Evolutionary conservation across 2,888 invertebrate species (phyloP).

Genomic region (Rugalucina vietnamica): DNA sequence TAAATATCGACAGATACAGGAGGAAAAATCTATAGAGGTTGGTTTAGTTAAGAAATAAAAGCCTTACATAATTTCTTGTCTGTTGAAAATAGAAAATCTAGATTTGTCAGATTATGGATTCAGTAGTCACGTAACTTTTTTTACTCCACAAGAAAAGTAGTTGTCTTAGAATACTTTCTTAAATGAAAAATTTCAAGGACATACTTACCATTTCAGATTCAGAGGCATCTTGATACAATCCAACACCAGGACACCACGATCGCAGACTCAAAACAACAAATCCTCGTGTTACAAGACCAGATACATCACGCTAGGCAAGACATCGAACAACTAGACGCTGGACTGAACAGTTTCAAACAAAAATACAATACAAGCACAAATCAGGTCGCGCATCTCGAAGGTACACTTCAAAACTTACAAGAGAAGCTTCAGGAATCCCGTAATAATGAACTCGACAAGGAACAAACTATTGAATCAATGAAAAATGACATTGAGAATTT

Average conservation of each 20-base stretch:
- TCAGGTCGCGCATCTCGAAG: conserved; percentile 76
- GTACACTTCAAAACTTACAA: conserved; percentile 74
- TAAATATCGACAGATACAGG: conserved; percentile 71
- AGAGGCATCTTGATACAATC: conserved; percentile 71
- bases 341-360: conserved; percentile 76
- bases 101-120: too few species aligned
- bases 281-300: conserved; percentile 78
- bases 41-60: too few species aligned
- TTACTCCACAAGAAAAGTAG: too few species aligned
- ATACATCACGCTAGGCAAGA: conserved; percentile 72
- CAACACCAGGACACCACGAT: conserved; percentile 75
- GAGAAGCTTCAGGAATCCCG: conserved; percentile 78
- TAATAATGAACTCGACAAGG: conserved; percentile 77
- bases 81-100: too few species aligned
- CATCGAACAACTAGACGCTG: conserved; percentile 69
- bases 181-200: too few species aligned
- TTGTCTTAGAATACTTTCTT: too few species aligned
- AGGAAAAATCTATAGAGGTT: conserved; percentile 75
- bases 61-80: too few species aligned
- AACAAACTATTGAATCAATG: conserved; percentile 73
- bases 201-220: conserved; percentile 74
- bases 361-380: conserved; percentile 75
- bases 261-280: conserved; percentile 76
- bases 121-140: too few species aligned
- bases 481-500: conserved; percentile 77